A percentile compares a stretch with the other conserved stretches of the same genome.
phyloP scores from a whole-genome alignment of 1,140 invertebrate genomes.

The Cherax quadricarinatus region DNA sequence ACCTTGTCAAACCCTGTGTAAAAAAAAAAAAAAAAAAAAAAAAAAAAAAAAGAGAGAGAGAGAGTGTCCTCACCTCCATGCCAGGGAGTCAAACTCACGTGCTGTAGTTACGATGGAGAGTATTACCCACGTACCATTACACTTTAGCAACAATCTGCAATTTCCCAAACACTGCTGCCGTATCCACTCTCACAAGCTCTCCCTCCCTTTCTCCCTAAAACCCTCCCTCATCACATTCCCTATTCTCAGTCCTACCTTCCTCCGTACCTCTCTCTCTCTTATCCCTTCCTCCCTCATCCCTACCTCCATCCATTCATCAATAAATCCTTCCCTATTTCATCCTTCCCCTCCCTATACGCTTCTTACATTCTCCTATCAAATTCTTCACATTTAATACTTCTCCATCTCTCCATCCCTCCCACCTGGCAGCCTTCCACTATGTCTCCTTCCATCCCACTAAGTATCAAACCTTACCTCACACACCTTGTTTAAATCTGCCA shows the following conservation, averaged over 20 bases:
- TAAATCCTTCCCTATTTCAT: neutral
- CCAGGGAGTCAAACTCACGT: neutral
- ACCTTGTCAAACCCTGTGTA: too few species aligned
- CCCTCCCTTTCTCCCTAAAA: neutral
- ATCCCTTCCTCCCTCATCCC: too few species aligned
- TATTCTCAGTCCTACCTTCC: neutral
- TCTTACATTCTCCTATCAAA: neutral
- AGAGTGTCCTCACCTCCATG: neutral
- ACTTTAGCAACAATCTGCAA: neutral
- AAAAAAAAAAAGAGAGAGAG: neutral
- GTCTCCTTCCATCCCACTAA: neutral
- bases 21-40: neutral
- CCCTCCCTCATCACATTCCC: neutral
- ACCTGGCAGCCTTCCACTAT: neutral
- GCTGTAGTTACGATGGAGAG: neutral
- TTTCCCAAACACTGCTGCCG: neutral
- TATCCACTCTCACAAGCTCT: neutral
- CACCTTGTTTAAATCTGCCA: neutral
- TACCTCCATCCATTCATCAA: too few species aligned
- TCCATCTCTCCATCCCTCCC: conserved; percentile 14
- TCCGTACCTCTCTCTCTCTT: too few species aligned
- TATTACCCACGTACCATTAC: neutral
- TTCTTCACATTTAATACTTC: neutral
- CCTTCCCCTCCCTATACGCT: neutral
- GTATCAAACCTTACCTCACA: neutral